Base-by-base conservation (phyloP, 2,888 invertebrate species). In the Drosophila barbarae region DNA sequence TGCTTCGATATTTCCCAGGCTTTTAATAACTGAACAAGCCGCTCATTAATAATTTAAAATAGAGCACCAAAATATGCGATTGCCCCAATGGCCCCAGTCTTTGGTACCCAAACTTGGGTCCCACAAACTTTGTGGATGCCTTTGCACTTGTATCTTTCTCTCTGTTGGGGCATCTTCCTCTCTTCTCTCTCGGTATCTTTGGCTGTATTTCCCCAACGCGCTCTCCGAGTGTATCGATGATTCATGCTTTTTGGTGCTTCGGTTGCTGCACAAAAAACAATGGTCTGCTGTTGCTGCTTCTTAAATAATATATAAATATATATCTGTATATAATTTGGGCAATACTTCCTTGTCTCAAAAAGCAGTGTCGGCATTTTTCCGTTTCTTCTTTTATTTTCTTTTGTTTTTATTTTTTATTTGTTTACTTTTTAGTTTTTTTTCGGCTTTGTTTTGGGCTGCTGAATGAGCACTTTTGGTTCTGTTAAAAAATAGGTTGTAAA, bases 41-140 rank as follows among this genome's bases (percentile, higher is more conserved):
- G 71, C 82, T 80, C 77, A 85, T 87, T 85, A 87, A 84, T 86
- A 77, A 86, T 85, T 85, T 72, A 86, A 84, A 84, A 82, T 82
- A 69, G 72, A 80, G 78, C 81, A 71, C 47, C 76, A 65, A 85
- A 78, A 80, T 74, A 70, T 84, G 73, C 78, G 71, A 69, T 77
- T 77, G 80, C 63, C 46, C 68, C 42, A 47, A 26, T 36, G 41
- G 35, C 21, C 32, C 50, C 36, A 38, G 42, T 15, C 44, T 38
- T 30, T 35, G 50, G 32, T 13, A 6, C 30, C 34, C 30, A 30
- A 30, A 30, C 30, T 10, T 30, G 30, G 30, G 30, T 30, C 30
- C 30, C 30, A 30, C 30, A 30, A 30, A 30, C 30, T 30, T 30
- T 30, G 65, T 69, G 66, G 70, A 69, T 69, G 36, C 63, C 63